Percentiles rank a stretch among this genome's conserved stretches.
phyloP scores from a whole-genome alignment of 2,888 invertebrate genomes.

The Minunthozetes semirufus region DNA sequence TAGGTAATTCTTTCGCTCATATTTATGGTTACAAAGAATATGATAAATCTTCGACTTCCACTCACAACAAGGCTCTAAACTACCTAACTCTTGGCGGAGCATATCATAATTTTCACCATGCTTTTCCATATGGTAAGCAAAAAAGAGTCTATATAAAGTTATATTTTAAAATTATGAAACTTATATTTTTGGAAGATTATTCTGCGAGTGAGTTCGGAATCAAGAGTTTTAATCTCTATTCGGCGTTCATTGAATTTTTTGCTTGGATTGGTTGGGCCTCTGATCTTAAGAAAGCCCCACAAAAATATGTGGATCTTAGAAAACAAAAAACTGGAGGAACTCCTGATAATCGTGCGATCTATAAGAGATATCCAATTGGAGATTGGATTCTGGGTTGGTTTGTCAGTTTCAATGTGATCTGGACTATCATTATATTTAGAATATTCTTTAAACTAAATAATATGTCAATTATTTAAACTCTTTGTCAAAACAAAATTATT shows the following conservation, averaged over 20 bases:
- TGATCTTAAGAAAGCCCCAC: conserved; percentile 2
- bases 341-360: neutral
- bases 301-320: neutral
- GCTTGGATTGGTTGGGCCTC: conserved; percentile 10
- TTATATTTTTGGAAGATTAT: neutral
- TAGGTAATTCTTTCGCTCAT: conserved; percentile 26
- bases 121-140: conserved; percentile 9
- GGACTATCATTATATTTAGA: neutral
- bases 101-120: conserved; percentile 23
- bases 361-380: neutral
- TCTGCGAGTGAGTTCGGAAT: conserved; percentile 19
- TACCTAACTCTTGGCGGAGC: conserved; percentile 10
- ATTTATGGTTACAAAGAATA: conserved; percentile 6
- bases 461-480: neutral
- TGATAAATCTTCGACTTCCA: neutral
- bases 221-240: conserved; percentile 10
- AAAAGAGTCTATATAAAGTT: neutral
- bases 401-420: neutral
- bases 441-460: neutral
- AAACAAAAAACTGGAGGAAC: neutral
- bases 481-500: no score
- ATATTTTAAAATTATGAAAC: neutral
- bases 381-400: conserved; percentile 2
- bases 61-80: conserved; percentile 15
- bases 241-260: conserved; percentile 24